Evolutionary conservation across 1,140 invertebrate genomes (phyloP), one percentile per base, ranked within the genome.

Genomic region (Euura lappo): DNA sequence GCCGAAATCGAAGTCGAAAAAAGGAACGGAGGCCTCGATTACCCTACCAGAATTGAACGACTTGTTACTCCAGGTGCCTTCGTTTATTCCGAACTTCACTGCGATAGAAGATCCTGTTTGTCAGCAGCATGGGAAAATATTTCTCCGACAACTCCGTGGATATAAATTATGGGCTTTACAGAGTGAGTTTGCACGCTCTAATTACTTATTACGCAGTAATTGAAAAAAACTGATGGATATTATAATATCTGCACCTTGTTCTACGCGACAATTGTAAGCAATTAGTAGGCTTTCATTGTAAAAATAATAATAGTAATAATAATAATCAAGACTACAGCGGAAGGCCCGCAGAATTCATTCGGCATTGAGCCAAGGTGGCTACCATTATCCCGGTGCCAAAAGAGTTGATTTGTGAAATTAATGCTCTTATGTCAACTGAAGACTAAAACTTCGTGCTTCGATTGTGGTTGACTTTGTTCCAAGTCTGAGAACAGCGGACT

Each of bases 81-180:
- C 90, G 51, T 92, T 93, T 84, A 89, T 92, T 77, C 90, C 91
- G 73, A 92, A 92, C 87, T 92, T 91, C 79, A 90, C 89, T 70
- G 87, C 89, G 71, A 89, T 91, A 72, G 88, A 90, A 77, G 89
- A 91, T 83, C 83, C 88, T 45, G 89, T 90, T 80, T 93, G 92
- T 85, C 89, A 91, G 77, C 89, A 91, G 78, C 91, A 93, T 71
- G 89, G 92, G 66, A 91, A 91, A 81, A 91, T 93, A 77, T 90
- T 93, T 74, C 82, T 92, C 72, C 87, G 90, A 72, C 91, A 93
- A 83, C 84, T 93, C 76, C 89, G 91, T 47, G 90, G 90, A 45
- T 89, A 90, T 68, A 93, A 92, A 85, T 77, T 93, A 69, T 93
- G 92, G 92, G 91, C 92, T 67, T 83, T 93, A 74, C 91, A 92